These are phyloP conservation scores for Syrrhaptes paradoxus DNA, from an alignment of 2,113 vertebrate species.

Conservation along the genomic window DNA sequence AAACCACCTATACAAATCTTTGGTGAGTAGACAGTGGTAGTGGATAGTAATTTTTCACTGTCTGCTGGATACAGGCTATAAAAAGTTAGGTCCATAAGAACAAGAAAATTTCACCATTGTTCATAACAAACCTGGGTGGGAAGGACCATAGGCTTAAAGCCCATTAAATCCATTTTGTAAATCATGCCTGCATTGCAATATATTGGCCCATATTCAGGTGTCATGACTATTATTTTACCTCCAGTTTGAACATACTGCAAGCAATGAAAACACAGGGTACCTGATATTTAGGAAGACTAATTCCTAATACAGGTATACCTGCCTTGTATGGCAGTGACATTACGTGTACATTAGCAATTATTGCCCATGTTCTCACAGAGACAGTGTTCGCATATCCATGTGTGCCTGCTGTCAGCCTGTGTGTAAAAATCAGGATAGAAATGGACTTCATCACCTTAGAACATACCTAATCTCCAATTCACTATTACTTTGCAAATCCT, in stretches of 20 bases:
- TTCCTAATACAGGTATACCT: background rate
- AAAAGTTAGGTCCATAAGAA: background rate
- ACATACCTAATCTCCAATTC: background rate
- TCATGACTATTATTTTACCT: background rate
- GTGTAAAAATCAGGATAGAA: background rate
- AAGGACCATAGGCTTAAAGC: background rate
- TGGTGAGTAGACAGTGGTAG: background rate
- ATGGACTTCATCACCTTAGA: background rate
- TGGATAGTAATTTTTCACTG: background rate
- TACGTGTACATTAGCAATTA: background rate
- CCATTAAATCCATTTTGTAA: background rate
- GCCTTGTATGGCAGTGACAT: background rate
- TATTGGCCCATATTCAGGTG: background rate
- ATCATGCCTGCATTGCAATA: background rate
- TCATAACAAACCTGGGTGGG: background rate
- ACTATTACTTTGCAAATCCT: background rate
- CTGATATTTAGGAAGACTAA: background rate
- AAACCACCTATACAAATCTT: background rate
- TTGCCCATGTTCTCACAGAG: background rate
- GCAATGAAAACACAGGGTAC: background rate
- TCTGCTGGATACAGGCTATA: background rate
- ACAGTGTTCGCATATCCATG: background rate
- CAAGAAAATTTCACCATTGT: background rate
- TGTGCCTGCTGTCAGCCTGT: background rate
- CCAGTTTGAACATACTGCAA: background rate